Evolutionary conservation across 2,888 invertebrate species (phyloP).

Genomic region (Hirtodrosophila duncani): DNA sequence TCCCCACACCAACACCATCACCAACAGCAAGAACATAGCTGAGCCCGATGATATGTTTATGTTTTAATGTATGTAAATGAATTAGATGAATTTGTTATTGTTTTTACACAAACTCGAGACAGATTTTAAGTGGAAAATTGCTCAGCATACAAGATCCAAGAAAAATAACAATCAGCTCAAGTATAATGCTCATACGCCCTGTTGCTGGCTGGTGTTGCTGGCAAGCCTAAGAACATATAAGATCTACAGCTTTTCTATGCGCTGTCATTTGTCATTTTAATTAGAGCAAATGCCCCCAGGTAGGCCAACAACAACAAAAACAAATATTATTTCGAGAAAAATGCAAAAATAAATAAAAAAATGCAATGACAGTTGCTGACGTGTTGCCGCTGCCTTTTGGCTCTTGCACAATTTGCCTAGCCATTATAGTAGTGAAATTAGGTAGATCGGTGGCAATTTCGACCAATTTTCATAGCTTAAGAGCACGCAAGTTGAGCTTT

Average conservation of each 20-base stretch:
- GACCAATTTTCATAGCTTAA: no score
- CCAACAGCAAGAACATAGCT: constrained; percentile 1
- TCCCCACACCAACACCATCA: neutral
- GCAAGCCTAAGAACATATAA: constrained; percentile 11
- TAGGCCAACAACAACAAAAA: neutral
- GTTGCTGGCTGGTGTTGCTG: no score
- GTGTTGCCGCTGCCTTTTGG: no score
- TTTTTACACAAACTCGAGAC: constrained; percentile 11
- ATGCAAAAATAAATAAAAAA: constrained; percentile 17
- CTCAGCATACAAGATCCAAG: constrained; percentile 38
- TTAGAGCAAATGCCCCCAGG: constrained; percentile 40
- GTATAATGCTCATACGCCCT: constrained; percentile 50
- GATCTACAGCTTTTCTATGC: constrained; percentile 21
- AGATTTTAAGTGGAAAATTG: constrained; percentile 59
- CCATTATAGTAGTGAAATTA: no score
- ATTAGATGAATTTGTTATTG: constrained; percentile 46
- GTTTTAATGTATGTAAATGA: constrained; percentile 3
- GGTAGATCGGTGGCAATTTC: no score
- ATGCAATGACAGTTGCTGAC: no score
- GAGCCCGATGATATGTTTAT: neutral
- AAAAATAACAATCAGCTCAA: constrained; percentile 13
- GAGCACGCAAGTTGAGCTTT: no score
- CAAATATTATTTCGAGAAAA: constrained; percentile 1
- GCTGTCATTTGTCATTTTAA: constrained; percentile 64
- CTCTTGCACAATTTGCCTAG: no score